A percentile compares a stretch with the other conserved stretches of the same genome.
Conservation (phyloP, 2,888 invertebrate genomes). For the Galerucella pusilla region DNA sequence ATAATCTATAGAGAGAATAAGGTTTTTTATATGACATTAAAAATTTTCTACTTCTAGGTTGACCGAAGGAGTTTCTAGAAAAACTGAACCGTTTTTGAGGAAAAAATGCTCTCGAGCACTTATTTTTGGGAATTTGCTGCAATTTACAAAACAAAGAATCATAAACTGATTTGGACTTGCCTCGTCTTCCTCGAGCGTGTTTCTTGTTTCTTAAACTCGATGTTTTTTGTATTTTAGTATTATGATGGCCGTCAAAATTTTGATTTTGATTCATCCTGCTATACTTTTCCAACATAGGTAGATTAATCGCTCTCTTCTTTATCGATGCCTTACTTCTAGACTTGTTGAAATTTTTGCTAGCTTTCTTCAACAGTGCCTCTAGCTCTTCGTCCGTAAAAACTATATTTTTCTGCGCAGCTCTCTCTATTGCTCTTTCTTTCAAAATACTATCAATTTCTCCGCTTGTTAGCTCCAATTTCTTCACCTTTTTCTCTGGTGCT, state of each 20-base stretch:
- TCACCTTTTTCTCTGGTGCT: slow-evolving; percentile 27
- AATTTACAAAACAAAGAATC: slow-evolving; percentile 3
- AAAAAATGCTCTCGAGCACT: not conserved
- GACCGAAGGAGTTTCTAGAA: not conserved
- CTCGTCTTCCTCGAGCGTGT: slow-evolving; percentile 22
- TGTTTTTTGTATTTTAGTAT: not conserved
- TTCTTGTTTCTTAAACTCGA: not conserved
- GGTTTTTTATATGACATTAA: slow-evolving; percentile 1
- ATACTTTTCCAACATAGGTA: slow-evolving; percentile 39
- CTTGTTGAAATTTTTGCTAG: slow-evolving; percentile 50
- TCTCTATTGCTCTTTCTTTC: slow-evolving; percentile 55
- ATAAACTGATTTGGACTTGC: slow-evolving; percentile 6
- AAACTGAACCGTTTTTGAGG: not conserved
- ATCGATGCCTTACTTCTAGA: slow-evolving; percentile 40
- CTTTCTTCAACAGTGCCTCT: slow-evolving; percentile 53
- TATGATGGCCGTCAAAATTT: not conserved
- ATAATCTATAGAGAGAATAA: not conserved
- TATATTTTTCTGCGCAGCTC: slow-evolving; percentile 54
- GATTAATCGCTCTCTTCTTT: slow-evolving; percentile 49
- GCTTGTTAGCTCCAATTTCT: slow-evolving; percentile 40
- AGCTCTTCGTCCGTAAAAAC: slow-evolving; percentile 57
- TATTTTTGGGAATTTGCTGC: not conserved
- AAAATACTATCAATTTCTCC: slow-evolving; percentile 56
- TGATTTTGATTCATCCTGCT: slow-evolving; percentile 2
- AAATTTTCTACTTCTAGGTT: not conserved